A percentile compares a stretch with the other conserved stretches of the same genome.
Evolutionary conservation across 2,113 vertebrate species (phyloP).

Genomic region (Arothron firmamentum): DNA sequence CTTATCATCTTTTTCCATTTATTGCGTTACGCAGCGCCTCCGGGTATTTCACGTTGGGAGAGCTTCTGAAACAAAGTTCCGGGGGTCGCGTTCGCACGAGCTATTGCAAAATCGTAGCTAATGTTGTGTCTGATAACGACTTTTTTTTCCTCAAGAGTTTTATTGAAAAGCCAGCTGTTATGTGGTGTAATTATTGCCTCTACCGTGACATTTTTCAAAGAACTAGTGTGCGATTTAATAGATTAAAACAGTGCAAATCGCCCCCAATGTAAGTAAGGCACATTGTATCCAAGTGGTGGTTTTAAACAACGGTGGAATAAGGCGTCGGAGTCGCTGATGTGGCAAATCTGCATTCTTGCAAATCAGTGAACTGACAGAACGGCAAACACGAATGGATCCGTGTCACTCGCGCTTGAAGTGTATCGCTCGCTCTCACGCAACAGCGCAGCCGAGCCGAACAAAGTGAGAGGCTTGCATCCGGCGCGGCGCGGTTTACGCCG

Average conservation of each 20-base stretch:
- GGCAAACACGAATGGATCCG: conserved; percentile 10
- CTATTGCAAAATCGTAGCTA: conserved; percentile 17
- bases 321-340: not conserved
- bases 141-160: not conserved
- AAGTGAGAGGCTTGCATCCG: conserved; percentile 2
- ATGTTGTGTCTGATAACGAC: not conserved
- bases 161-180: not conserved
- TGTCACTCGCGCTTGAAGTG: not conserved
- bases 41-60: conserved; percentile 12
- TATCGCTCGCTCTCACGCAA: not conserved
- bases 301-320: no score
- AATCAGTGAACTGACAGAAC: conserved; percentile 16
- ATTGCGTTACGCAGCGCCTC: conserved; percentile 40
- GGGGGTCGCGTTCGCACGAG: conserved; percentile 19
- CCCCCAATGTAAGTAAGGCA: no score
- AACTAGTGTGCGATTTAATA: no score
- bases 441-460: conserved; percentile 11
- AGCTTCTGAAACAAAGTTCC: conserved; percentile 26
- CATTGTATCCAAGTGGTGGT: no score
- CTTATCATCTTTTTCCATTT: conserved; percentile 30
- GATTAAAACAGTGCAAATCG: no score
- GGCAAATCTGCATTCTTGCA: conserved; percentile 21
- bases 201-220: no score
- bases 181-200: no score
- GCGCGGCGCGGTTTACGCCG: conserved; percentile 24